phyloP scores from a whole-genome alignment of 2,797 vertebrate species.

The Zalophus californianus region DNA sequence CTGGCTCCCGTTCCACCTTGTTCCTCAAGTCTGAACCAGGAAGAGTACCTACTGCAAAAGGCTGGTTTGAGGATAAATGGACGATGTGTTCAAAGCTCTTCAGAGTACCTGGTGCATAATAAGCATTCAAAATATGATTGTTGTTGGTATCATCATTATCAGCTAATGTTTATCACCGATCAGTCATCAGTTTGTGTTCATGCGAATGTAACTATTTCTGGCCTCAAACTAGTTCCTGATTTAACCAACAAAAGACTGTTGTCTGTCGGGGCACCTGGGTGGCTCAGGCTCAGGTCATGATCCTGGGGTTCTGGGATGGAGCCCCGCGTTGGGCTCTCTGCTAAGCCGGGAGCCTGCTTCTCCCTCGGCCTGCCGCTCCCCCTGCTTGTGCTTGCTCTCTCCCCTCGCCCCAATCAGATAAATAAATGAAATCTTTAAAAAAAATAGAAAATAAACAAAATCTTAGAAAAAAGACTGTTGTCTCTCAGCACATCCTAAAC shows the following conservation, averaged over 20 bases:
- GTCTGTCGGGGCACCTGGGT: not conserved
- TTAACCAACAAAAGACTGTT: constrained; percentile 15
- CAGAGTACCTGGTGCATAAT: not conserved
- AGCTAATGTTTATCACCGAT: not conserved
- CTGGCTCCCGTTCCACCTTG: not conserved
- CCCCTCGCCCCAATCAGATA: too few species aligned
- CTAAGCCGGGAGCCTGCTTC: too few species aligned
- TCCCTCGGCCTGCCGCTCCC: too few species aligned
- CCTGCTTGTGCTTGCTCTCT: too few species aligned
- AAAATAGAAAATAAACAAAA: too few species aligned
- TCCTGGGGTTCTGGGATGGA: too few species aligned
- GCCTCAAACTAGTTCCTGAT: constrained; percentile 10
- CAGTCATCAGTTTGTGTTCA: not conserved
- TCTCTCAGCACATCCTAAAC: not conserved
- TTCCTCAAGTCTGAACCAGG: not conserved
- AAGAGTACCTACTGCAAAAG: not conserved
- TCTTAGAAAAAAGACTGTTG: not conserved
- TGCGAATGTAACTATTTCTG: not conserved
- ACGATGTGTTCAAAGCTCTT: not conserved
- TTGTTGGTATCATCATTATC: not conserved
- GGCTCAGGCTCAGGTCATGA: too few species aligned
- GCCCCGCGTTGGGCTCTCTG: too few species aligned
- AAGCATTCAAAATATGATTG: not conserved
- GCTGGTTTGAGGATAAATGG: not conserved
- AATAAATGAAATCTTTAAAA: too few species aligned